Base-by-base conservation (phyloP, 2,113 vertebrate genomes). In the Calidris pugnax region DNA sequence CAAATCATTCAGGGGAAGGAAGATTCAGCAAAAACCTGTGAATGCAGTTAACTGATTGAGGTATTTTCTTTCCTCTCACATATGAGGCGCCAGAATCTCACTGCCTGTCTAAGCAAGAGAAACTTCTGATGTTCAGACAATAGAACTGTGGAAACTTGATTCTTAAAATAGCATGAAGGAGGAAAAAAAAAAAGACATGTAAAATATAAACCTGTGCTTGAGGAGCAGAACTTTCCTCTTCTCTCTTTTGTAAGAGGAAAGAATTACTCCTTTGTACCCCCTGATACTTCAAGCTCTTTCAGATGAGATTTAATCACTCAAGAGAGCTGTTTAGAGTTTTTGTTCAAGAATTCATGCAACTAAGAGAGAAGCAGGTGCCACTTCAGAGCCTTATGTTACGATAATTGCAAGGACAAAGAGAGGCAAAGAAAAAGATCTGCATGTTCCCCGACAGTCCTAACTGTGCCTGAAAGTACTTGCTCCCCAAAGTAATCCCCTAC, bases 291-390 rank as follows among this genome's bases (percentile, higher is more conserved):
- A 24, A n/a, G 59, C 74, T 63, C 75, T 69, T 94, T 93, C 80
- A 84, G 81, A 90, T 27, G 86, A 77, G 75, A 62, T 84, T 85
- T 83, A 89, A 93, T 93, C 68, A 60, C 80, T 76, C 62, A 19
- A 66, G 48, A 91, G 78, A 85, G 51, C 83, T 80, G 59, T 68
- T 82, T 12, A 77, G 84, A 94, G 84, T 53, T 77, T 97, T 95
- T 96, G 85, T 87, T 95, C 41, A 35, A 56, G 69, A 53, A 92
- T 89, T 94, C 88, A 69, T 0, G 5, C 14, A 45, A 50, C 68
- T 81, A 50, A 60, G 63, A 60, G 66, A 63, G 87, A 95, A 67
- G n/a, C 32, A 45, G 92, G 83, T 75, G 69, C 91, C 94, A 78
- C 85, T 89, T 89, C 47, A 85, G 71, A 91, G 87, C 66, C 64